phyloP scores from a whole-genome alignment of 2,888 invertebrate genomes.

The Ernsta delagoae region DNA sequence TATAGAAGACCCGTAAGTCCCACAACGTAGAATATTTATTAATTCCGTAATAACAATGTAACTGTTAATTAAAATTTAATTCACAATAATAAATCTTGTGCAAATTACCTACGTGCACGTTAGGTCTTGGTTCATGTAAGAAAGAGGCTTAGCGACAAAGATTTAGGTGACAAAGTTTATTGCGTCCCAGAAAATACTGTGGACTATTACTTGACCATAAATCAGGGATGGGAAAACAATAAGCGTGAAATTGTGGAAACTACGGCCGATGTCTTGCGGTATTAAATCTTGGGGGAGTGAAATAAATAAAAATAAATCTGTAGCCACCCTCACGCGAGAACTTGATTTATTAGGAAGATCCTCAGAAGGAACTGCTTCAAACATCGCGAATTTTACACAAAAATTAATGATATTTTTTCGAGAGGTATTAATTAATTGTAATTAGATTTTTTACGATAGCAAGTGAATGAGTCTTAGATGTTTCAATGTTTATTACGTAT shows the following conservation, averaged over 20 bases:
- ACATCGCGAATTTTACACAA: slow-evolving; percentile 6
- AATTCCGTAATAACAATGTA: background rate
- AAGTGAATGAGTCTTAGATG: no score
- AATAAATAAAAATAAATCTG: slow-evolving; percentile 84
- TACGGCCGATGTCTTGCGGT: slow-evolving; percentile 76
- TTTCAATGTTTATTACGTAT: no score
- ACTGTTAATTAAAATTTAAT: slow-evolving; percentile 7
- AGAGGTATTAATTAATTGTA: background rate
- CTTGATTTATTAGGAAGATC: slow-evolving; percentile 74
- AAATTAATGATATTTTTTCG: background rate
- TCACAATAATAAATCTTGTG: slow-evolving; percentile 13
- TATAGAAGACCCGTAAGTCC: no score
- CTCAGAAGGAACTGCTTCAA: slow-evolving; percentile 42
- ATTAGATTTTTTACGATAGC: background rate
- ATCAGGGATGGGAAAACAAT: slow-evolving; percentile 85
- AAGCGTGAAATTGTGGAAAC: slow-evolving; percentile 86
- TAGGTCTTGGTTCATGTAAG: slow-evolving; percentile 53
- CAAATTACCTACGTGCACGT: slow-evolving; percentile 12
- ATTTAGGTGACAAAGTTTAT: slow-evolving; percentile 84
- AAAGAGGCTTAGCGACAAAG: slow-evolving; percentile 80
- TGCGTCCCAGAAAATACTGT: slow-evolving; percentile 80
- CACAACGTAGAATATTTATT: no score
- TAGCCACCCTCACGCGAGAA: slow-evolving; percentile 69
- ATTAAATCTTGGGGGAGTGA: slow-evolving; percentile 83
- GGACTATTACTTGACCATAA: slow-evolving; percentile 80